Conservation (phyloP, 2,113 vertebrate genomes). For the Nothocercus julius region DNA sequence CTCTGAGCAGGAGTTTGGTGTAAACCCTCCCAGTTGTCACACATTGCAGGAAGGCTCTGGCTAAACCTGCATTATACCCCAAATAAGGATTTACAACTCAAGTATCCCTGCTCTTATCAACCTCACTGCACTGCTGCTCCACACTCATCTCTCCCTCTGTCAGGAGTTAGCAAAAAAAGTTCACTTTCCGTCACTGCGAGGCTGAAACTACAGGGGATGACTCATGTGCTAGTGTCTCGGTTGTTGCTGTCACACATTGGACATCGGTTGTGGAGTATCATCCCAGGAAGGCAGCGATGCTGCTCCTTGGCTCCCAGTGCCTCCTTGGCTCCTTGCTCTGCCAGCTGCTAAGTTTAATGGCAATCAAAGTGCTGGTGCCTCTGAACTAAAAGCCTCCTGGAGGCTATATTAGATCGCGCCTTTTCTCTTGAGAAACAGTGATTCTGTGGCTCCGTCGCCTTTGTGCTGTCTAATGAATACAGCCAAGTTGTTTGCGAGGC, state of each 20-base stretch:
- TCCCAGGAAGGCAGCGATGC: conserved; percentile 41
- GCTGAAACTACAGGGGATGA: background rate
- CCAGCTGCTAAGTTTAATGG: conserved; percentile 67
- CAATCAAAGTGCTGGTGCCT: conserved; percentile 65
- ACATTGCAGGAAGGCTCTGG: background rate
- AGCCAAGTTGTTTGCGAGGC: conserved; percentile 14
- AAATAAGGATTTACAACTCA: background rate
- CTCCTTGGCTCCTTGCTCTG: conserved; percentile 61
- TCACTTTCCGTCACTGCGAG: conserved; percentile 52
- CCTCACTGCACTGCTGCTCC: background rate
- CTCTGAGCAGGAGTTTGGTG: background rate
- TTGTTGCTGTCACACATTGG: conserved; percentile 8
- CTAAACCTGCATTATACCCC: background rate
- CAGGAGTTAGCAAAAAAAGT: background rate
- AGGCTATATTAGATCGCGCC: conserved; percentile 57
- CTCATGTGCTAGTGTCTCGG: conserved; percentile 16
- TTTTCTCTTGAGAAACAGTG: conserved; percentile 34
- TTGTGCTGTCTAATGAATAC: conserved; percentile 1
- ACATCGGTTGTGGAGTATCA: conserved; percentile 19
- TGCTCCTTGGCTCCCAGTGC: conserved; percentile 53
- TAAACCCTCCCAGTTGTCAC: background rate
- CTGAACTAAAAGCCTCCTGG: conserved; percentile 64
- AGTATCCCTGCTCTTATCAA: background rate
- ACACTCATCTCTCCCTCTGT: background rate
- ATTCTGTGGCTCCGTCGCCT: background rate